A percentile compares a stretch with the other conserved stretches of the same genome.
Evolutionary conservation across 2,888 invertebrate genomes (phyloP).

Genomic region (Creontiades dilutus): DNA sequence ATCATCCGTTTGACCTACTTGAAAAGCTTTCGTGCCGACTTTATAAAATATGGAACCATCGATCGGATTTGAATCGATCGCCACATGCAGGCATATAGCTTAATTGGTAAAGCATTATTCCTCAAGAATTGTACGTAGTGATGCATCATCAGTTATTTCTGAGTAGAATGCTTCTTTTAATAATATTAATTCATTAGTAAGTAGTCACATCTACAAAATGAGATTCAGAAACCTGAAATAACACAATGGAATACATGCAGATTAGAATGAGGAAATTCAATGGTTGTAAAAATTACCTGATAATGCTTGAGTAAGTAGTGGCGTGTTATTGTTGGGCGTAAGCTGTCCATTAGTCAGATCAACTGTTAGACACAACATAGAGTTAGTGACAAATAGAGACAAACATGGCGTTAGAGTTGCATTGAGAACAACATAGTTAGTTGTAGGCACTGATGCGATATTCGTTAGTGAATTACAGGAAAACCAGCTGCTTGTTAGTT

Average conservation of each 20-base stretch:
- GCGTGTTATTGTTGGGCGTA: constrained; percentile 97
- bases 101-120: no score
- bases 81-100: no score
- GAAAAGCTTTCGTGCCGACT: no score
- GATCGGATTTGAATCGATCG: no score
- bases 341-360: constrained; percentile 97
- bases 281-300: constrained; percentile 86
- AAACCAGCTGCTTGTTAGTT: constrained; percentile 57
- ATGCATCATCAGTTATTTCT: no score
- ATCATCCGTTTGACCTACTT: no score
- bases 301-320: constrained; percentile 95
- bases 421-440: constrained; percentile 52
- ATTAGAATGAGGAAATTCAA: background rate
- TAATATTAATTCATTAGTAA: no score
- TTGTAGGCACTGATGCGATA: constrained; percentile 21
- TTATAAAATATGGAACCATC: no score
- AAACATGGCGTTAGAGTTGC: constrained; percentile 59
- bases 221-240: no score
- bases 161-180: no score
- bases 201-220: no score
- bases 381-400: constrained; percentile 61
- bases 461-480: constrained; percentile 46
- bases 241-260: background rate
- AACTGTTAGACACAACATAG: constrained; percentile 81
- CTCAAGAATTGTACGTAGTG: no score